These are phyloP conservation scores for Holothuria leucospilota DNA, from an alignment of 53 echinoderm and acorn worm genomes.

Conservation along the genomic window DNA sequence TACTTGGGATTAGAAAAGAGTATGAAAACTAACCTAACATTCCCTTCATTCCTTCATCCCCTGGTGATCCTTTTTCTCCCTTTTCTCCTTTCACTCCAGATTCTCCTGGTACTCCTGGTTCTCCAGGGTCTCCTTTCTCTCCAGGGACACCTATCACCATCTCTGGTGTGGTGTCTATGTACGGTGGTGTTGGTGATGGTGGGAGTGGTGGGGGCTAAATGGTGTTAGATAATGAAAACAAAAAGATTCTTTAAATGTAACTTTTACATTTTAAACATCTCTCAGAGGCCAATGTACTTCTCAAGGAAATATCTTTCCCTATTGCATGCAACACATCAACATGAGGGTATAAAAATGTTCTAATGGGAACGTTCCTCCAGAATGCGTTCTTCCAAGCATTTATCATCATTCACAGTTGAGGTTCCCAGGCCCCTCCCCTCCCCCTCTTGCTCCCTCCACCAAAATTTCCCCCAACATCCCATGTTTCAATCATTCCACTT, in stretches of 20 bases:
- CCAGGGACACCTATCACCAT: conserved; percentile 11
- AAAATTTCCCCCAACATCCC: too few relatives aligned
- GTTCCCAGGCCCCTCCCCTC: too few relatives aligned
- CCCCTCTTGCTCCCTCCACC: too few relatives aligned
- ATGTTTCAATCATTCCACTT: too few relatives aligned
- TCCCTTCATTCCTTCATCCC: conserved; percentile 21
- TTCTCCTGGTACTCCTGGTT: conserved; percentile 67
- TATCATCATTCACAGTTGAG: too few relatives aligned
- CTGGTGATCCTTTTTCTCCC: conserved; percentile 65
- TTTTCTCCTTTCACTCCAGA: conserved; percentile 77
- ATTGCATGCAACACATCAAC: too few relatives aligned
- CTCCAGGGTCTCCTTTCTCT: conserved; percentile 74
- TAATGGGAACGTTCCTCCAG: too few relatives aligned
- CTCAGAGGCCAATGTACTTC: too few relatives aligned
- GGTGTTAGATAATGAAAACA: not conserved
- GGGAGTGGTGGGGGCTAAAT: conserved; percentile 32
- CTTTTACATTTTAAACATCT: not conserved
- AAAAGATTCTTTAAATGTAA: not conserved
- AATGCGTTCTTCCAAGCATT: too few relatives aligned
- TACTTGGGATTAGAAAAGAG: too few relatives aligned
- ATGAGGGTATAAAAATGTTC: too few relatives aligned
- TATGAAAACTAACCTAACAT: conserved; percentile 20
- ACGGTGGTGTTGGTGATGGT: conserved; percentile 19
- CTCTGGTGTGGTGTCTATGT: conserved; percentile 4
- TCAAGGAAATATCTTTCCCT: too few relatives aligned